A percentile compares a stretch with the other conserved stretches of the same genome.
phyloP scores from a whole-genome alignment of 2,888 invertebrate genomes.

The Nysson spinosus region DNA sequence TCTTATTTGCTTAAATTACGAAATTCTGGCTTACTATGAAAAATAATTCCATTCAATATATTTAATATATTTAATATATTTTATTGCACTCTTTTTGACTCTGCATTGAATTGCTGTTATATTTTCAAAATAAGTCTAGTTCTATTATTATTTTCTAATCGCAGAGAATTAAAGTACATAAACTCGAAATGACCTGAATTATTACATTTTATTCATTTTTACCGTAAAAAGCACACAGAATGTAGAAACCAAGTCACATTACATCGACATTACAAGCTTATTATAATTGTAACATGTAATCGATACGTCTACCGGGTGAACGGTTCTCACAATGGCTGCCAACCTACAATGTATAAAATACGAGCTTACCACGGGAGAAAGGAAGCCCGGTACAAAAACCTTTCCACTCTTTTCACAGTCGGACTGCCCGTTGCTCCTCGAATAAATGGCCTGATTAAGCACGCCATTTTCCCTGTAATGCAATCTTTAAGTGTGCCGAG shows the following conservation, averaged over 20 bases:
- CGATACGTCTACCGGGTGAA: conserved; percentile 55
- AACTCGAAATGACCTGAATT: too few species aligned
- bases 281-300: conserved; percentile 70
- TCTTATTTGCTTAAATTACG: too few species aligned
- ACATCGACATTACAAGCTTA: conserved; percentile 58
- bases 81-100: too few species aligned
- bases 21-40: too few species aligned
- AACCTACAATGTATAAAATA: conserved; percentile 54
- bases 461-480: conserved; percentile 70
- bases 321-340: conserved; percentile 33
- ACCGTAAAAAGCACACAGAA: too few species aligned
- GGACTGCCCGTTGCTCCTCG: conserved; percentile 50
- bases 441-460: conserved; percentile 72
- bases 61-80: too few species aligned
- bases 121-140: too few species aligned
- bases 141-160: too few species aligned
- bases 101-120: too few species aligned
- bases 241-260: conserved; percentile 33
- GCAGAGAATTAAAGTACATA: too few species aligned
- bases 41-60: too few species aligned
- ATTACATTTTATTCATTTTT: too few species aligned
- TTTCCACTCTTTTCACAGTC: conserved; percentile 42
- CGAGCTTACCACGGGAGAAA: conserved; percentile 16
- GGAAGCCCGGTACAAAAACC: conserved; percentile 37
- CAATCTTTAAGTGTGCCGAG: conserved; percentile 59